Conservation (phyloP, 1,140 invertebrate species). For the Drosophila tristis region DNA sequence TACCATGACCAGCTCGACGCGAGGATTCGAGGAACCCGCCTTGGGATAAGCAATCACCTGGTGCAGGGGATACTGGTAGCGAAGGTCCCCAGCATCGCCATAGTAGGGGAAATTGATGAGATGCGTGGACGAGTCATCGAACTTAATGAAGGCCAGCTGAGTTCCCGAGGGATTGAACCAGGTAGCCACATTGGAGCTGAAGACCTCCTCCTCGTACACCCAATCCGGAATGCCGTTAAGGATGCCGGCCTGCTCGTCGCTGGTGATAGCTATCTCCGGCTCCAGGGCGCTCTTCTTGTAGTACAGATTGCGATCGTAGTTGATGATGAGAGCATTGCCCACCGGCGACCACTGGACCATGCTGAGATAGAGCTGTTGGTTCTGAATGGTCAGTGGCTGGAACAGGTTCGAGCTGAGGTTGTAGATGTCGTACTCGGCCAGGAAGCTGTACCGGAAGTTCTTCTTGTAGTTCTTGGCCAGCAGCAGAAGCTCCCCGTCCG, state of each 20-base stretch:
- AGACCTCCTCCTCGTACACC: slow-evolving; percentile 96
- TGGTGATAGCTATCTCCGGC: slow-evolving; percentile 86
- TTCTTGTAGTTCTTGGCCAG: slow-evolving; percentile 78
- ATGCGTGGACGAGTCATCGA: slow-evolving; percentile 91
- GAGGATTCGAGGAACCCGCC: slow-evolving; percentile 85
- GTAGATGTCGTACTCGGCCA: slow-evolving; percentile 86
- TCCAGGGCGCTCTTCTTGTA: slow-evolving; percentile 85
- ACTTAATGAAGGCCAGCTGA: slow-evolving; percentile 92
- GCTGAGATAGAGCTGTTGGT: slow-evolving; percentile 48
- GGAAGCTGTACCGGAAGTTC: slow-evolving; percentile 88
- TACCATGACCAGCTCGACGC: slow-evolving; percentile 78
- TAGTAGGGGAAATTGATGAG: slow-evolving; percentile 88
- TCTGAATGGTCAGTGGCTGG: slow-evolving; percentile 55
- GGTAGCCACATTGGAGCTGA: slow-evolving; percentile 92
- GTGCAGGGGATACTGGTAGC: slow-evolving; percentile 88
- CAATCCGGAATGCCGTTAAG: slow-evolving; percentile 92
- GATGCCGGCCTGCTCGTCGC: slow-evolving; percentile 86
- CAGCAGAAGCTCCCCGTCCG: slow-evolving; percentile 69
- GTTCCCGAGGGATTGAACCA: slow-evolving; percentile 95
- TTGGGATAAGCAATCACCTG: slow-evolving; percentile 94
- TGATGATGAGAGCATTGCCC: slow-evolving; percentile 89
- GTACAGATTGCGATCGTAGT: slow-evolving; percentile 92
- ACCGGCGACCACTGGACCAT: slow-evolving; percentile 78
- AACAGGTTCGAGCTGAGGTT: slow-evolving; percentile 84
- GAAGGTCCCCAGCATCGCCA: slow-evolving; percentile 87